Conservation (phyloP, 2,797 vertebrate genomes). For the Morelia viridis region DNA sequence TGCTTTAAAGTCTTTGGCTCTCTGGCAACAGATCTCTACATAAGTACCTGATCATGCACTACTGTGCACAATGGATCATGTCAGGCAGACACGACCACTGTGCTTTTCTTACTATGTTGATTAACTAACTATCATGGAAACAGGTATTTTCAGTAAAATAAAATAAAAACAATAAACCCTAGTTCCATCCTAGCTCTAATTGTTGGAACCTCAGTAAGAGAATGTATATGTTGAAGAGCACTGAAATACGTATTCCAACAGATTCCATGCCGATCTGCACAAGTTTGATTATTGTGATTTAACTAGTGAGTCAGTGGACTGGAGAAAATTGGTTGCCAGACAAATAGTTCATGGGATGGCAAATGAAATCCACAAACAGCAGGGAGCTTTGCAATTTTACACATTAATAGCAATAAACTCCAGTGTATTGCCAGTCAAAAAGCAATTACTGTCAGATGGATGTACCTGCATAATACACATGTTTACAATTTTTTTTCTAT, state of each 20-base stretch:
- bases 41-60: no score
- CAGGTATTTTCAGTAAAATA: constrained; percentile 31
- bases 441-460: neutral
- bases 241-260: no score
- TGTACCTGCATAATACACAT: neutral
- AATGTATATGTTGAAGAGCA: neutral
- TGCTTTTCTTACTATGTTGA: constrained; percentile 53
- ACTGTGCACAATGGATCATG: no score
- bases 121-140: constrained; percentile 64
- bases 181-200: constrained; percentile 40
- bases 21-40: no score
- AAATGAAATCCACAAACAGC: neutral
- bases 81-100: neutral
- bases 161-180: no score
- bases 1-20: no score
- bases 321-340: neutral
- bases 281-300: neutral
- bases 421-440: neutral
- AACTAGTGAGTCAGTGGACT: neutral
- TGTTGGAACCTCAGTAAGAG: neutral
- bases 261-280: neutral
- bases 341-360: neutral
- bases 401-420: neutral
- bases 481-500: neutral
- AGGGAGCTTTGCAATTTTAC: neutral